These are phyloP conservation scores for Piscicola geometra DNA, from an alignment of 2,888 invertebrate species.

Conservation along the genomic window DNA sequence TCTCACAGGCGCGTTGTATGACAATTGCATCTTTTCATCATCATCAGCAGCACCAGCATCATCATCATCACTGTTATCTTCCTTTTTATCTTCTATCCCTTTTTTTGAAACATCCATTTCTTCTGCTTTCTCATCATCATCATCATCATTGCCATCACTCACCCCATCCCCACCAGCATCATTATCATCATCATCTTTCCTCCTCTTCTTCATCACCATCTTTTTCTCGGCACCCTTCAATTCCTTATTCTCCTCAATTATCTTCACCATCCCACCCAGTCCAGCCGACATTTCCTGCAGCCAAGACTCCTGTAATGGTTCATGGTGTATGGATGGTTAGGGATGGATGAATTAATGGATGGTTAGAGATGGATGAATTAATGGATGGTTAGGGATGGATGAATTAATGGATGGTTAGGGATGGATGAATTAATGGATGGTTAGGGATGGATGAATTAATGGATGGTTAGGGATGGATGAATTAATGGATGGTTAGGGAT, in stretches of 20 bases:
- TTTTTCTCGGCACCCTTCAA: background rate
- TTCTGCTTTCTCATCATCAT: background rate
- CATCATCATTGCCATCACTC: background rate
- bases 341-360: no score
- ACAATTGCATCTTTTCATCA: no score
- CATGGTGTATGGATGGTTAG: no score
- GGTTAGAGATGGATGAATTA: no score
- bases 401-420: no score
- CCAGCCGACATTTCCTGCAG: constrained; percentile 27
- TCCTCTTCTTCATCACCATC: background rate
- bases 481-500: no score
- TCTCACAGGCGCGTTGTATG: background rate
- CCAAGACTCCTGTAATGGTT: constrained; percentile 23
- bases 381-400: no score
- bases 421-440: no score
- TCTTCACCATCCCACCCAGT: constrained; percentile 1
- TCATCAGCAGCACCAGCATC: background rate
- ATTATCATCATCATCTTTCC: constrained; percentile 9
- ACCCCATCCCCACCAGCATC: background rate
- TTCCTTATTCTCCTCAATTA: background rate
- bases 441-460: no score
- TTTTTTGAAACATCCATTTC: background rate
- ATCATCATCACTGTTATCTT: background rate
- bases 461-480: no score
- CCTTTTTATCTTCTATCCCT: background rate